Percentiles rank a stretch among this genome's conserved stretches.
Conservation (phyloP, 2,797 vertebrate genomes). For the Labeo calbasu region DNA sequence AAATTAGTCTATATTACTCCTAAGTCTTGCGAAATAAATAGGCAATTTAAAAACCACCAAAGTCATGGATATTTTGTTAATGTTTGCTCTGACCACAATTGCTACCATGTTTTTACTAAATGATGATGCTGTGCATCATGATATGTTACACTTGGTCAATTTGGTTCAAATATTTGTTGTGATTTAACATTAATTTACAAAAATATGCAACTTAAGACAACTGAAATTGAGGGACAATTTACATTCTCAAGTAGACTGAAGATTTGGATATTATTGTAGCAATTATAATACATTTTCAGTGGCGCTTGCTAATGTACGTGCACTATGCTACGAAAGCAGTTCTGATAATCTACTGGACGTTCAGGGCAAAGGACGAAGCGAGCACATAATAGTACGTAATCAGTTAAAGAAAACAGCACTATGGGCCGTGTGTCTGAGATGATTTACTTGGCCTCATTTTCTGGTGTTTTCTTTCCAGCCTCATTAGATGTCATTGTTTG, state of each 20-base stretch:
- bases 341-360: slow-evolving; percentile 10
- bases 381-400: slow-evolving; percentile 55
- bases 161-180: neutral
- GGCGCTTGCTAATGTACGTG: neutral
- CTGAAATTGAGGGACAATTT: neutral
- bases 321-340: neutral
- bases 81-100: slow-evolving; percentile 4
- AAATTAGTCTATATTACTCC: neutral
- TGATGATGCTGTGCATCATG: neutral
- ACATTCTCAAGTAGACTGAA: neutral
- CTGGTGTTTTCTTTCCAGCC: slow-evolving; percentile 55
- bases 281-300: neutral
- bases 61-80: neutral
- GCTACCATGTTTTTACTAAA: neutral
- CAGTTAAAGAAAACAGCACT: slow-evolving; percentile 64
- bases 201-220: slow-evolving; percentile 5
- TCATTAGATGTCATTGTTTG: slow-evolving; percentile 55
- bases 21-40: neutral
- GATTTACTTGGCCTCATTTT: slow-evolving; percentile 54
- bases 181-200: neutral
- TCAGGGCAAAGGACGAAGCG: slow-evolving; percentile 54
- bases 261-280: slow-evolving; percentile 15
- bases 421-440: slow-evolving; percentile 58
- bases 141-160: neutral
- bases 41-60: neutral